Evolutionary conservation across 2,113 vertebrate species (phyloP).

Genomic region (Ciconia boyciana): DNA sequence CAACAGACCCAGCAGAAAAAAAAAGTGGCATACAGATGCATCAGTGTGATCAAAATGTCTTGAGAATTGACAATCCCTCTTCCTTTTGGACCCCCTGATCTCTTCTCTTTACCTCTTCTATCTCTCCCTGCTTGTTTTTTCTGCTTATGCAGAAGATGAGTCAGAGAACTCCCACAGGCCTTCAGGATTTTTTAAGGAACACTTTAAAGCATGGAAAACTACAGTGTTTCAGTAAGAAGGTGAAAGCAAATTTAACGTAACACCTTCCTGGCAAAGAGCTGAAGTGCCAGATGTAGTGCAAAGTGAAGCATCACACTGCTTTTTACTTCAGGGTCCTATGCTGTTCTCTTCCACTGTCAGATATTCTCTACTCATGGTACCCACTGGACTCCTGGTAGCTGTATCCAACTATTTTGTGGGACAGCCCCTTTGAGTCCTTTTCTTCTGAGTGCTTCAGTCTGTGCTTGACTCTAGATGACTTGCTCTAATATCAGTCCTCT

Average conservation of each 20-base stretch:
- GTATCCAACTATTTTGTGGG: background rate
- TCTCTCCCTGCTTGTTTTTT: background rate
- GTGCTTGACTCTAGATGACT: background rate
- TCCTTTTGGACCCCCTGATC: accelerated
- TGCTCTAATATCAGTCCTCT: background rate
- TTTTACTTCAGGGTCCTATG: background rate
- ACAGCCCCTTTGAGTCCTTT: background rate
- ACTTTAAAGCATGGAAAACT: background rate
- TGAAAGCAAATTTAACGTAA: background rate
- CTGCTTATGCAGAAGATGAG: background rate
- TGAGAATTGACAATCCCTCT: background rate
- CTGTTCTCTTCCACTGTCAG: background rate
- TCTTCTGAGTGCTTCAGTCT: background rate
- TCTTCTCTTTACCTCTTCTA: background rate
- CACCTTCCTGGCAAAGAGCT: background rate
- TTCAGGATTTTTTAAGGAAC: background rate
- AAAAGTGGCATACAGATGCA: background rate
- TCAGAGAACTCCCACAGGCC: background rate
- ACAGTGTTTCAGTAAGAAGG: background rate
- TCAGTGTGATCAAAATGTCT: background rate
- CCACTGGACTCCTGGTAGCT: background rate
- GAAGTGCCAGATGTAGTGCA: background rate
- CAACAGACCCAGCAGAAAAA: background rate
- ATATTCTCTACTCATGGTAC: background rate
- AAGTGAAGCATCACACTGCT: background rate